These are phyloP conservation scores for Paramuricea clavata DNA, from an alignment of 92 coral and sea anemone species.

Conservation along the genomic window DNA sequence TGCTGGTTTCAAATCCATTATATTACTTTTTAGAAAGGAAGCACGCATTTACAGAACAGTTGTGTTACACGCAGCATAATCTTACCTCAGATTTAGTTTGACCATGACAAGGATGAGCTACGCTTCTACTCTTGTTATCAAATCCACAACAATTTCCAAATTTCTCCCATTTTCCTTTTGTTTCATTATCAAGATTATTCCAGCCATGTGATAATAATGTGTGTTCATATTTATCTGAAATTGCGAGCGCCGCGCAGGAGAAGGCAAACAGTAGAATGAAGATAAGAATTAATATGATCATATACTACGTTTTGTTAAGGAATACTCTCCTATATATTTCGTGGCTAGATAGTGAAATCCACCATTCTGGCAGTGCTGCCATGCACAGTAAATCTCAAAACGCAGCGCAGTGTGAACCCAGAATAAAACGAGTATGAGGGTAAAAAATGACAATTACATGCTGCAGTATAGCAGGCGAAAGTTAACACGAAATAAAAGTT, in stretches of 20 bases:
- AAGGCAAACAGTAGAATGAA: slow-evolving; percentile 90
- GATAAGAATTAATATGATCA: slow-evolving; percentile 85
- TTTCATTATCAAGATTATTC: slow-evolving; percentile 68
- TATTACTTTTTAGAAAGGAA: no score
- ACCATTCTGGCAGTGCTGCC: background rate
- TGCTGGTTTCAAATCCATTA: no score
- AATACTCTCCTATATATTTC: background rate
- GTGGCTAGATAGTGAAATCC: no score
- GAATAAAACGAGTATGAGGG: no score
- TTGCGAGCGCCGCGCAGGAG: slow-evolving; percentile 90
- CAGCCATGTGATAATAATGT: slow-evolving; percentile 75
- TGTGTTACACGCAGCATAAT: background rate
- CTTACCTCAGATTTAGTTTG: slow-evolving; percentile 49
- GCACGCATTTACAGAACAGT: background rate
- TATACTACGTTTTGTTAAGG: slow-evolving; percentile 85
- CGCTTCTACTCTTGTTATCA: slow-evolving; percentile 35
- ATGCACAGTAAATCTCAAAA: background rate
- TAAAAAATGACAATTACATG: background rate
- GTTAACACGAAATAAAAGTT: no score
- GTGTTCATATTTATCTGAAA: slow-evolving; percentile 73
- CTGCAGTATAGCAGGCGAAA: no score
- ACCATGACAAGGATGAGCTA: slow-evolving; percentile 10
- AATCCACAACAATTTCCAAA: slow-evolving; percentile 91
- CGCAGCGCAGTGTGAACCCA: background rate
- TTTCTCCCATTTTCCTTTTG: slow-evolving; percentile 71